Percentiles rank a stretch among this genome's conserved stretches.
phyloP scores from a whole-genome alignment of 2,888 invertebrate species.

The Caenorhabditis imperialis region DNA sequence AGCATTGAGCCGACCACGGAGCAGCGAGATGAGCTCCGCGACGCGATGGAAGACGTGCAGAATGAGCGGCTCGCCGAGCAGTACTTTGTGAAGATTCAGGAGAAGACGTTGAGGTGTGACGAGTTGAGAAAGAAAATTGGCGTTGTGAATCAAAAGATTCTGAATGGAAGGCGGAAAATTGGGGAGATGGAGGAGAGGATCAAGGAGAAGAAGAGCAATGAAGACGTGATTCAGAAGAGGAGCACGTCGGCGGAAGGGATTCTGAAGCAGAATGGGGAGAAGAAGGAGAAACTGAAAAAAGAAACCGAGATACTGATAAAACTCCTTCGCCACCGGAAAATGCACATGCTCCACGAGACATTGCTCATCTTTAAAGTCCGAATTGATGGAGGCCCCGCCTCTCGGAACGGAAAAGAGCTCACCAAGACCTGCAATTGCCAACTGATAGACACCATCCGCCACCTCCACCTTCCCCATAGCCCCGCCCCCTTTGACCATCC shows the following conservation, averaged over 20 bases:
- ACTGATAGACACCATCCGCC: conserved; percentile 4
- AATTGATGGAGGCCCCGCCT: conserved; percentile 18
- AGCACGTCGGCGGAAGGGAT: too few species aligned
- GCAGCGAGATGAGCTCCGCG: not conserved
- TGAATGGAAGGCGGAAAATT: not conserved
- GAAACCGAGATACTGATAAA: not conserved
- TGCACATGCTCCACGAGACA: conserved; percentile 13
- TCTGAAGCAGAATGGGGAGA: not conserved
- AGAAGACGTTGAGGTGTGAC: conserved; percentile 3
- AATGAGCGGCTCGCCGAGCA: not conserved
- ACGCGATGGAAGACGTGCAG: not conserved
- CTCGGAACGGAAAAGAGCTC: too few species aligned
- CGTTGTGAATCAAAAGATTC: conserved; percentile 3
- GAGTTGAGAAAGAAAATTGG: conserved; percentile 5
- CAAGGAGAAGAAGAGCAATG: not conserved
- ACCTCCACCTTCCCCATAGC: conserved; percentile 11
- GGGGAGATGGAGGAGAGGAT: conserved; percentile 13
- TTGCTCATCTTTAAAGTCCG: conserved; percentile 6
- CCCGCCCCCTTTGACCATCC: conserved; percentile 10
- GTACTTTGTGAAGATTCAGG: not conserved
- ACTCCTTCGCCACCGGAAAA: conserved; percentile 9
- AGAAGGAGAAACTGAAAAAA: not conserved
- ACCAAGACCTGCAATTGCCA: conserved; percentile 32
- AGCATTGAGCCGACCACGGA: not conserved
- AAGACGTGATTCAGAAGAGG: not conserved